Conservation (phyloP, 1,140 invertebrate genomes). For the Calycopis cecrops region DNA sequence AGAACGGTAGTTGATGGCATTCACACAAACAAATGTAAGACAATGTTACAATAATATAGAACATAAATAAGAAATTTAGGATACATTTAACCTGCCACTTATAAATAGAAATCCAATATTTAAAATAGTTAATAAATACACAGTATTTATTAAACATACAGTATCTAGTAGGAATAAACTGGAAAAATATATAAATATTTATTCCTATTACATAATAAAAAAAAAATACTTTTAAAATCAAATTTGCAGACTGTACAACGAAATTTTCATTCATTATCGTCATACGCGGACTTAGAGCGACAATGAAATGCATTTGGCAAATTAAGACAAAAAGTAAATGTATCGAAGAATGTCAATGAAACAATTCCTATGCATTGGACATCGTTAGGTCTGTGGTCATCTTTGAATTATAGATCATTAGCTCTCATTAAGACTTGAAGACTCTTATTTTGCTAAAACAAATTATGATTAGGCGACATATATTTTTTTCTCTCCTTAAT, state of each 20-base stretch:
- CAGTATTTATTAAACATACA: no score
- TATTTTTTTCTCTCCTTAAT: background rate
- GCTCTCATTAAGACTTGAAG: conserved; percentile 69
- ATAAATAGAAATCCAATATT: no score
- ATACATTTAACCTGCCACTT: no score
- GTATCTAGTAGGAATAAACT: no score
- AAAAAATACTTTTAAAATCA: conserved; percentile 11
- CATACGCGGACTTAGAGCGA: conserved; percentile 19
- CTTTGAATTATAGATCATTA: conserved; percentile 63
- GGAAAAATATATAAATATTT: no score
- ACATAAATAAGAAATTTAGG: no score
- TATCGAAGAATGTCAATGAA: conserved; percentile 46
- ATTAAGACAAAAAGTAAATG: conserved; percentile 16
- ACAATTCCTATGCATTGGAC: conserved; percentile 64
- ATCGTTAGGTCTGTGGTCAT: conserved; percentile 48
- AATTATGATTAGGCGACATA: background rate
- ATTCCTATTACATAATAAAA: no score
- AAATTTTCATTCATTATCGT: conserved; percentile 27
- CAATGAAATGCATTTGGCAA: conserved; percentile 20
- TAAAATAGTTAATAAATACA: no score
- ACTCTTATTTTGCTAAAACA: conserved; percentile 15
- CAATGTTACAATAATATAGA: no score
- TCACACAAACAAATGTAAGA: no score
- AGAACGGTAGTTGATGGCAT: no score
- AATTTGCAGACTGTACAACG: conserved; percentile 35